These are phyloP conservation scores for Sebastolobus altivelis DNA, from an alignment of 2,797 vertebrate species.

Conservation along the genomic window DNA sequence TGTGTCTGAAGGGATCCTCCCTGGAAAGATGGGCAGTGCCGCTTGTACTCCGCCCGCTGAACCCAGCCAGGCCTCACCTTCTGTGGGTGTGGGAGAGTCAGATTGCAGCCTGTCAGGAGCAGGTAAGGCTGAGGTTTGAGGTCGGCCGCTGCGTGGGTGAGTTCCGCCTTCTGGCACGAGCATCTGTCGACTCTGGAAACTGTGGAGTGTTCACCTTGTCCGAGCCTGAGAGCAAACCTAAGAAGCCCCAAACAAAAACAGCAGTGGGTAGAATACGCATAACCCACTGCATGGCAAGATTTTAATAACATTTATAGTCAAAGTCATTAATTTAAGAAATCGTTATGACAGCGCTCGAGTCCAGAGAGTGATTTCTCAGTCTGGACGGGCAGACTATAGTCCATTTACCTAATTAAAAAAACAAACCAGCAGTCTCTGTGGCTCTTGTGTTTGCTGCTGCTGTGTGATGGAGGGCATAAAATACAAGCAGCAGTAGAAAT, in stretches of 20 bases:
- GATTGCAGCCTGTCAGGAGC: conserved; percentile 44
- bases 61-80: conserved; percentile 58
- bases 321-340: conserved; percentile 72
- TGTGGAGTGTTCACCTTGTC: conserved; percentile 46
- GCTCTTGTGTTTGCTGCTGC: conserved; percentile 70
- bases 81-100: conserved; percentile 54
- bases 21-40: conserved; percentile 67
- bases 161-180: conserved; percentile 21
- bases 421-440: conserved; percentile 49
- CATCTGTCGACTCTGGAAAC: conserved; percentile 36
- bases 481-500: conserved; percentile 53
- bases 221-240: conserved; percentile 16
- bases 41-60: neutral
- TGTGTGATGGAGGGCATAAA: conserved; percentile 63
- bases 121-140: conserved; percentile 55
- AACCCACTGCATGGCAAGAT: conserved; percentile 40
- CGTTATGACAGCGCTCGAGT: conserved; percentile 68
- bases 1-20: conserved; percentile 70
- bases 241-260: conserved; percentile 36
- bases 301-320: conserved; percentile 66
- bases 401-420: conserved; percentile 83
- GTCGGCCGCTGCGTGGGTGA: conserved; percentile 17
- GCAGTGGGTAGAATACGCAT: conserved; percentile 18
- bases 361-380: conserved; percentile 74
- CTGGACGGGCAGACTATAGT: conserved; percentile 68